These are phyloP conservation scores for Ooceraea biroi DNA, from an alignment of 1,140 invertebrate species.

Conservation along the genomic window DNA sequence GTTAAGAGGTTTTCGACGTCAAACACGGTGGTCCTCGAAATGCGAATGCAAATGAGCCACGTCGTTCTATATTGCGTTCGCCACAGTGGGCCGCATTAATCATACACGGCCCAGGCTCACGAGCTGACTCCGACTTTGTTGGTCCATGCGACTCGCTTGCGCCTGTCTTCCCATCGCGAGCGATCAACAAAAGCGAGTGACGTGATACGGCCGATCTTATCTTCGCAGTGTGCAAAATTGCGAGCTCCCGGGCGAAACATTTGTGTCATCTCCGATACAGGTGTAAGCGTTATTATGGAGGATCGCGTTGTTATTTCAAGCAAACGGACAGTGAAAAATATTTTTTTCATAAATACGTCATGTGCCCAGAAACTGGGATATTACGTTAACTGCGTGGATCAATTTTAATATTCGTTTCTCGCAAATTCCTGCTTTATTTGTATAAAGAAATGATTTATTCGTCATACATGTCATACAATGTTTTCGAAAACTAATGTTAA, in stretches of 20 bases:
- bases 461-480: no score
- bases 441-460: no score
- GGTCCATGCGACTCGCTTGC: conserved; percentile 18
- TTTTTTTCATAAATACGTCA: neutral
- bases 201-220: conserved; percentile 38
- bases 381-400: neutral
- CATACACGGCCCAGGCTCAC: conserved; percentile 45
- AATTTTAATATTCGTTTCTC: neutral
- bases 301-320: neutral
- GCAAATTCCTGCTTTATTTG: no score
- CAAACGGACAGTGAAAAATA: neutral
- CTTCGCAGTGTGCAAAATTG: conserved; percentile 6
- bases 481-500: no score
- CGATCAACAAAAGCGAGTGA: conserved; percentile 51
- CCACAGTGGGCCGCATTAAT: conserved; percentile 74
- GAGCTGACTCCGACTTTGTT: conserved; percentile 66
- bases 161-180: conserved; percentile 40
- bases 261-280: neutral
- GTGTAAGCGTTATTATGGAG: conserved; percentile 10
- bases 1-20: conserved; percentile 67
- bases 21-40: conserved; percentile 74
- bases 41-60: conserved; percentile 75
- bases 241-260: neutral
- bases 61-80: conserved; percentile 74
- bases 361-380: no score